phyloP scores from a whole-genome alignment of 2,888 invertebrate genomes.

The Zeuzera pyrina region DNA sequence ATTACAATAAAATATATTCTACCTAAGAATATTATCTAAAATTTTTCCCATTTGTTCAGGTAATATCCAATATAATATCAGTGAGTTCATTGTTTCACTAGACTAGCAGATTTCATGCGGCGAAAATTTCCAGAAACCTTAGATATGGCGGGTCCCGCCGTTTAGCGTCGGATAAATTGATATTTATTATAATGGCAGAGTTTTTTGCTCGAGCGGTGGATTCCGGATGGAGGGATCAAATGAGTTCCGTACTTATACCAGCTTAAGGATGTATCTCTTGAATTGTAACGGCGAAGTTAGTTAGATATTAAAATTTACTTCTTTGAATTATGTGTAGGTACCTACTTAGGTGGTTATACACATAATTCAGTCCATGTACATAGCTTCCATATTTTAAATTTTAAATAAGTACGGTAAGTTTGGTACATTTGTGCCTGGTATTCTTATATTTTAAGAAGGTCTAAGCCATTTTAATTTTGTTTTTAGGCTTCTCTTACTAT shows the following conservation, averaged over 20 bases:
- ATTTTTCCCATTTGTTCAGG: slow-evolving; percentile 10
- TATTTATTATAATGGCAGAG: slow-evolving; percentile 36
- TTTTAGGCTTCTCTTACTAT: no score
- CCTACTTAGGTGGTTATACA: no score
- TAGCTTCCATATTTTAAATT: no score
- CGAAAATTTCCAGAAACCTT: slow-evolving; percentile 6
- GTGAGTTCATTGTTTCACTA: neutral
- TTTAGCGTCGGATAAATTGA: slow-evolving; percentile 32
- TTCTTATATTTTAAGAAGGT: no score
- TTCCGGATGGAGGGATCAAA: slow-evolving; percentile 22
- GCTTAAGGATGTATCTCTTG: slow-evolving; percentile 16
- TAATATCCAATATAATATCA: slow-evolving; percentile 18
- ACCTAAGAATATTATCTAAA: no score
- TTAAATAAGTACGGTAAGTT: no score
- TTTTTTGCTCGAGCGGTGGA: slow-evolving; percentile 19
- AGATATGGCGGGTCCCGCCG: slow-evolving; percentile 14
- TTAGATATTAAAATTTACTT: no score
- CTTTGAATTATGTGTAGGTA: no score
- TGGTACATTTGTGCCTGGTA: no score
- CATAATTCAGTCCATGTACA: no score
- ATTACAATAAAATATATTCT: no score
- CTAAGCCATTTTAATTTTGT: no score
- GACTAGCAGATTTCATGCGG: neutral
- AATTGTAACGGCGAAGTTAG: slow-evolving; percentile 2
- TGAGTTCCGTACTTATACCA: slow-evolving; percentile 28